These are phyloP conservation scores for Dufourea novaeangliae DNA, from an alignment of 1,140 invertebrate species.

Conservation along the genomic window DNA sequence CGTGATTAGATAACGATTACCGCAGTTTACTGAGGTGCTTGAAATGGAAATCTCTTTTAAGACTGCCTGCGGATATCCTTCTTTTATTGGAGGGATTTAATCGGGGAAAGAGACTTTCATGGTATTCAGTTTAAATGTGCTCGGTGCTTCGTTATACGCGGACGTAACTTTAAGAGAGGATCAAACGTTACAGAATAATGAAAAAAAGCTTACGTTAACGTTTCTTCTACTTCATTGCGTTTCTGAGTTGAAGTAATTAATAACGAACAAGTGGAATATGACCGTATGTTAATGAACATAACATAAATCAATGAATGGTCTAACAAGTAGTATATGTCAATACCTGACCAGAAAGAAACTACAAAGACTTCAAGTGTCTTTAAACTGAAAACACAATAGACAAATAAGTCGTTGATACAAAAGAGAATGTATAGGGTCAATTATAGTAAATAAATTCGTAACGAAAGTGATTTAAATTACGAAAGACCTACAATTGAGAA, in stretches of 20 bases:
- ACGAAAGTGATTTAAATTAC: too few relatives aligned
- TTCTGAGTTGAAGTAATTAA: background rate
- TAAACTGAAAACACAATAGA: too few relatives aligned
- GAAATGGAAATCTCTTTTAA: slow-evolving; percentile 45
- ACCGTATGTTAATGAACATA: too few relatives aligned
- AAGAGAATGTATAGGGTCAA: too few relatives aligned
- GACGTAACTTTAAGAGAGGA: background rate
- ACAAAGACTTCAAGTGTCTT: too few relatives aligned
- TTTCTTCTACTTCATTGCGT: background rate
- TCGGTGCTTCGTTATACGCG: background rate
- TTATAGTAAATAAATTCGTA: too few relatives aligned
- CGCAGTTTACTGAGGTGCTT: slow-evolving; percentile 30
- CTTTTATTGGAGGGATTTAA: slow-evolving; percentile 24
- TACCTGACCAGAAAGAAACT: background rate
- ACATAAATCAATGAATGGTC: too few relatives aligned
- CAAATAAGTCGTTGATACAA: too few relatives aligned
- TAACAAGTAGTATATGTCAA: background rate
- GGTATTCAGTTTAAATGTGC: background rate
- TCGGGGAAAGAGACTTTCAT: background rate
- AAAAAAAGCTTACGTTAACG: background rate
- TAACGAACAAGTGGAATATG: background rate
- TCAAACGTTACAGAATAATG: background rate
- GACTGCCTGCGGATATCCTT: background rate
- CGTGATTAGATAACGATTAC: slow-evolving; percentile 46
- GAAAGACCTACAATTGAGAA: too few relatives aligned